phyloP scores from a whole-genome alignment of 2,113 vertebrate genomes.

The Nannobrachium achirus region DNA sequence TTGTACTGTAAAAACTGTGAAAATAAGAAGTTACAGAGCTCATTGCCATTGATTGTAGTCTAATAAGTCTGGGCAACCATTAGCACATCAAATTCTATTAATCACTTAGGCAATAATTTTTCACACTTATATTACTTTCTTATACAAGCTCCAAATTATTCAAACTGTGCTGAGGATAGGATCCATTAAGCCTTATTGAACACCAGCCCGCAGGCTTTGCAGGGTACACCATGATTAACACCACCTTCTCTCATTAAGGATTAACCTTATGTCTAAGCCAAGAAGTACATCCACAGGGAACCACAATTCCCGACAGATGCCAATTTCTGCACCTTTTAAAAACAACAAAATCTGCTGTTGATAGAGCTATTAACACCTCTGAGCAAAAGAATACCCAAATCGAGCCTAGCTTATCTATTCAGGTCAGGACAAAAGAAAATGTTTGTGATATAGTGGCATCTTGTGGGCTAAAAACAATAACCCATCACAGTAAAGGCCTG shows the following conservation, averaged over 20 bases:
- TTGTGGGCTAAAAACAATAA: neutral
- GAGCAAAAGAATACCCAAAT: no score
- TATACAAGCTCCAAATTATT: neutral
- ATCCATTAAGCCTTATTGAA: neutral
- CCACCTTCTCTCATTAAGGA: conserved; percentile 34
- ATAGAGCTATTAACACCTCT: no score
- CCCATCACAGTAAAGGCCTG: neutral
- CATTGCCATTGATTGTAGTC: conserved; percentile 4
- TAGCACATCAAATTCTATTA: conserved; percentile 33
- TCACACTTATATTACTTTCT: conserved; percentile 6
- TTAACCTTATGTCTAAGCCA: conserved; percentile 53
- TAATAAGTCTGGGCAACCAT: conserved; percentile 28
- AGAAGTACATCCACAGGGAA: conserved; percentile 56
- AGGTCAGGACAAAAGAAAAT: no score
- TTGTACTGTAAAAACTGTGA: neutral
- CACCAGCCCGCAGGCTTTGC: conserved; percentile 8
- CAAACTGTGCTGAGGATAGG: neutral
- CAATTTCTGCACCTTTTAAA: no score
- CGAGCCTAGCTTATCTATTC: no score
- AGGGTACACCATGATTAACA: conserved; percentile 33
- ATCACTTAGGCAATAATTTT: conserved; percentile 21
- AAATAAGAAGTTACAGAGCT: neutral
- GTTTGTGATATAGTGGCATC: no score
- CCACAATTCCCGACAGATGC: no score
- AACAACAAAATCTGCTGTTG: no score